Percentiles rank a stretch among this genome's conserved stretches.
Evolutionary conservation across 2,888 invertebrate genomes (phyloP).

Genomic region (Mesorhabditis belari): DNA sequence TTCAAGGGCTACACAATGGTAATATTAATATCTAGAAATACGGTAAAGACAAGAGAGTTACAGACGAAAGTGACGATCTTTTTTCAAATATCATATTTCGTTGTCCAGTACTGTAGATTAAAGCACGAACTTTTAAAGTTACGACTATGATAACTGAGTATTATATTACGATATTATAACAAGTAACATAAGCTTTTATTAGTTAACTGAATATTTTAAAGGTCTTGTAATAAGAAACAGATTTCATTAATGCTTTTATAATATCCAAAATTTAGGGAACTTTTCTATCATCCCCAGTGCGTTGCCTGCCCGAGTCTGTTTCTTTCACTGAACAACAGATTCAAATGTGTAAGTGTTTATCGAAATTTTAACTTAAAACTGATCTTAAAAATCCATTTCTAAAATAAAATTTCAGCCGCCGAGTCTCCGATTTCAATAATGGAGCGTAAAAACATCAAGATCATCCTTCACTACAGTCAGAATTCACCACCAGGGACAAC

Average conservation of each 20-base stretch:
- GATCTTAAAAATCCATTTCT: background rate
- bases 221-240: too few species aligned
- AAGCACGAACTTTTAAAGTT: too few species aligned
- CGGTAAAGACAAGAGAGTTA: too few species aligned
- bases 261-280: background rate
- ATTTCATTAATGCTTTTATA: background rate
- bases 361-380: background rate
- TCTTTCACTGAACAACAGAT: background rate
- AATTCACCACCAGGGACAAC: background rate
- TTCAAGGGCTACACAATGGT: too few species aligned
- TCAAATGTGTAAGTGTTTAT: background rate
- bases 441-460: background rate
- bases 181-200: too few species aligned
- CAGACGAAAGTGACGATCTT: too few species aligned
- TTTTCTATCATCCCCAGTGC: background rate
- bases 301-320: background rate
- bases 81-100: too few species aligned
- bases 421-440: background rate
- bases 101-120: too few species aligned
- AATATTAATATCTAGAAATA: too few species aligned
- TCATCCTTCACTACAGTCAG: background rate
- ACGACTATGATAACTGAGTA: too few species aligned
- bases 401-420: background rate
- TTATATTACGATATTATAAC: too few species aligned
- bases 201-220: too few species aligned